These are phyloP conservation scores for Pterocles orientalis DNA, from an alignment of 2,113 vertebrate species.

Conservation along the genomic window DNA sequence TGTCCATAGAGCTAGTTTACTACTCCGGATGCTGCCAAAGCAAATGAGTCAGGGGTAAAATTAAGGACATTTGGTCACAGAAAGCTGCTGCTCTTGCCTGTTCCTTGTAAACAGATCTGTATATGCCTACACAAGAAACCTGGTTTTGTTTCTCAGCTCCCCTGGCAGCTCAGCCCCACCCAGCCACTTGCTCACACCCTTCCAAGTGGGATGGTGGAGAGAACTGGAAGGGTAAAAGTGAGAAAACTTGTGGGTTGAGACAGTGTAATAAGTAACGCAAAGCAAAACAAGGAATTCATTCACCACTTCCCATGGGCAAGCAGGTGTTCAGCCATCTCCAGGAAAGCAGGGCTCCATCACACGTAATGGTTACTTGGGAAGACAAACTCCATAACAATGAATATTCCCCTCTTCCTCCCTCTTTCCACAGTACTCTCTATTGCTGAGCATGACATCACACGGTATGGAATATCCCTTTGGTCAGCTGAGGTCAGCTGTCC, in stretches of 20 bases:
- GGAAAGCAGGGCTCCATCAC: neutral
- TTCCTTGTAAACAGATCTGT: neutral
- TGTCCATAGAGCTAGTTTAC: neutral
- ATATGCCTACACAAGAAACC: neutral
- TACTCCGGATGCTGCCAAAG: neutral
- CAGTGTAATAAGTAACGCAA: neutral
- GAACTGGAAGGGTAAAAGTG: neutral
- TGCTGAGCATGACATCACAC: fast-evolving
- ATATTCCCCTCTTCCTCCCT: fast-evolving
- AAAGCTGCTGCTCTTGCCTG: neutral
- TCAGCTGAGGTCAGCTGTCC: neutral
- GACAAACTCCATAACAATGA: fast-evolving
- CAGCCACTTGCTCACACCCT: fast-evolving
- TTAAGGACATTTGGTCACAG: neutral
- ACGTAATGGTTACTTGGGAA: fast-evolving
- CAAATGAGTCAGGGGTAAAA: neutral
- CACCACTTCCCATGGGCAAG: fast-evolving
- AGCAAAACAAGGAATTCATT: neutral
- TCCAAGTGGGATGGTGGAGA: neutral
- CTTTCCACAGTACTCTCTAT: neutral
- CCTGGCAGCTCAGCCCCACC: neutral
- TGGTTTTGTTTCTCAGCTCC: neutral
- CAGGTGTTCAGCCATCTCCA: neutral
- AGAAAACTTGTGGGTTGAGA: neutral
- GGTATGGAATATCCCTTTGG: neutral